phyloP scores from a whole-genome alignment of 2,888 invertebrate genomes.

The Eristalis arbustorum region DNA sequence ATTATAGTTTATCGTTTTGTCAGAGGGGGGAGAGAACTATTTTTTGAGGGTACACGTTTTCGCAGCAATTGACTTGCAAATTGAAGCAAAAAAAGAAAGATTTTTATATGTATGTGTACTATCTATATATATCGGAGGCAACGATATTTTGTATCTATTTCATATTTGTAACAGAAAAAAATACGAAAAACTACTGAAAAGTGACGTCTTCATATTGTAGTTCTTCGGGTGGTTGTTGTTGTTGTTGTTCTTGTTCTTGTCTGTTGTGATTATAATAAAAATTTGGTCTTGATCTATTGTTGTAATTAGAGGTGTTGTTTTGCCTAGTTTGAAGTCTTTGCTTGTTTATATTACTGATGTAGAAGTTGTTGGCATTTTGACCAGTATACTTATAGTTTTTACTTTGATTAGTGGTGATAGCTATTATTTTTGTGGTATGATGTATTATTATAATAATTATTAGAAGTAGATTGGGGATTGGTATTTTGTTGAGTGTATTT shows the following conservation, averaged over 20 bases:
- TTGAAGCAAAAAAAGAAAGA: slow-evolving; percentile 3
- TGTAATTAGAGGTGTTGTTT: slow-evolving; percentile 53
- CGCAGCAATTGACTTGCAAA: slow-evolving; percentile 15
- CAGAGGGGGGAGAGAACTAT: slow-evolving; percentile 2
- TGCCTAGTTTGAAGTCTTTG: slow-evolving; percentile 66
- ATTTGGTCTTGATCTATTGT: slow-evolving; percentile 69
- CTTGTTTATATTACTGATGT: slow-evolving; percentile 66
- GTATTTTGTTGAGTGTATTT: slow-evolving; percentile 79
- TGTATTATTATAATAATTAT: slow-evolving; percentile 78
- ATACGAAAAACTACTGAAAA: slow-evolving; percentile 42
- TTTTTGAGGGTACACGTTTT: slow-evolving; percentile 7
- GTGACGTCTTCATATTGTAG: slow-evolving; percentile 49
- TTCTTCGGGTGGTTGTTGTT: slow-evolving; percentile 34
- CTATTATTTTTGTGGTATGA: slow-evolving; percentile 79
- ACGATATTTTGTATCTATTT: background rate
- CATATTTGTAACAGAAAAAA: slow-evolving; percentile 10
- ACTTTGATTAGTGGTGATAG: slow-evolving; percentile 76
- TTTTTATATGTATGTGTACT: background rate
- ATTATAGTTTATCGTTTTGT: slow-evolving; percentile 38
- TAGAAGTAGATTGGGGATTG: slow-evolving; percentile 77
- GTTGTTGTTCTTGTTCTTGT: slow-evolving; percentile 36
- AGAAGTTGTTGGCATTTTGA: slow-evolving; percentile 67
- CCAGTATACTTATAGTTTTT: slow-evolving; percentile 71
- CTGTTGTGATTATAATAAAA: slow-evolving; percentile 43
- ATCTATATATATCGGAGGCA: background rate